Percentiles rank a stretch among this genome's conserved stretches.
Conservation (phyloP, 2,113 vertebrate species). For the Anas platyrhynchos region DNA sequence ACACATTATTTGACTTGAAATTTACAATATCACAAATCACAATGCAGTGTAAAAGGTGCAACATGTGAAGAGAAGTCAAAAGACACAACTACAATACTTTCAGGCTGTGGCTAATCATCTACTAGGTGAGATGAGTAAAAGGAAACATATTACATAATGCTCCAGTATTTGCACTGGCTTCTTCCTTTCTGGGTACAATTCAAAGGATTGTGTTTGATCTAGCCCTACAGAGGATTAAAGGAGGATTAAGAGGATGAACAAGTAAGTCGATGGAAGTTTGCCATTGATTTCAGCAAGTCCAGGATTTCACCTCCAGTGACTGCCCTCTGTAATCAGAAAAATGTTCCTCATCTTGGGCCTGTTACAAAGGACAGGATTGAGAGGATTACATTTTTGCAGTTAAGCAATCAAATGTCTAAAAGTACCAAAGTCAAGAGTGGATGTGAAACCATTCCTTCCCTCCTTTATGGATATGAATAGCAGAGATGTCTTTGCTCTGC, state of each 20-base stretch:
- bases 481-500: background rate
- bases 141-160: background rate
- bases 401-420: background rate
- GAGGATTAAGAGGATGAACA: constrained; percentile 38
- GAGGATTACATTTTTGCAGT: constrained; percentile 30
- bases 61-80: background rate
- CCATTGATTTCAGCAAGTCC: background rate
- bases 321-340: constrained; percentile 10
- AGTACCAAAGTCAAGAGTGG: background rate
- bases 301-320: background rate
- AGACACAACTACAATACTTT: background rate
- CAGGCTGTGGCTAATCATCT: background rate
- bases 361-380: background rate
- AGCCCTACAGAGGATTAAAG: constrained; percentile 19
- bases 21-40: background rate
- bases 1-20: background rate
- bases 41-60: background rate
- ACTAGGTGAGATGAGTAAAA: background rate
- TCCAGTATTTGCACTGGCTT: background rate
- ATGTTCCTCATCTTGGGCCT: background rate
- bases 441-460: background rate
- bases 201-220: constrained; percentile 11
- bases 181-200: background rate
- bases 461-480: background rate
- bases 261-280: constrained; percentile 5